phyloP scores from a whole-genome alignment of 2,888 invertebrate species.

The Epistrophella euchroma region DNA sequence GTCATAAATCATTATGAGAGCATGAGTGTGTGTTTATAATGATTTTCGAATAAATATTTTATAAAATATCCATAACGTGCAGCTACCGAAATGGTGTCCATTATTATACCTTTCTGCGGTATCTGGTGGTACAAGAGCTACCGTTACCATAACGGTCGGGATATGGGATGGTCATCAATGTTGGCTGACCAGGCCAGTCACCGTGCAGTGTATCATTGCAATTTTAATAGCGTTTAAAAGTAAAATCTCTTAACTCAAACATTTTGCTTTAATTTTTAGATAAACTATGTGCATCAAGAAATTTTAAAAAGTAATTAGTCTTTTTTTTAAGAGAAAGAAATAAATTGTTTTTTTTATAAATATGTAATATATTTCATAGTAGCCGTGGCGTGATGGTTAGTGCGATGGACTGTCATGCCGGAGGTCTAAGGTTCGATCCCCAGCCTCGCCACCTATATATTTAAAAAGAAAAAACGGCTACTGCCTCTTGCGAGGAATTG shows the following conservation, averaged over 20 bases:
- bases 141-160: background rate
- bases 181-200: background rate
- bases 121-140: background rate
- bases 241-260: conserved; percentile 10
- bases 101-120: background rate
- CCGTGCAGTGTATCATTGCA: background rate
- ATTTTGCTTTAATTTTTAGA: background rate
- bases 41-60: conserved; percentile 67
- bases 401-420: too few species aligned
- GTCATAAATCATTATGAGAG: conserved; percentile 11
- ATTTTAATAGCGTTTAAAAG: conserved; percentile 25
- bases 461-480: too few species aligned
- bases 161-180: background rate
- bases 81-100: conserved; percentile 31
- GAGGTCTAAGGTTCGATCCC: too few species aligned
- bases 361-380: too few species aligned
- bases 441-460: too few species aligned
- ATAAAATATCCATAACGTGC: conserved; percentile 50
- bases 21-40: conserved; percentile 32
- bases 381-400: too few species aligned
- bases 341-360: too few species aligned
- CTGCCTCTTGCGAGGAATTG: too few species aligned
- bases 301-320: background rate
- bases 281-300: background rate
- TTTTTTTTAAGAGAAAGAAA: too few species aligned